phyloP scores from a whole-genome alignment of 2,797 vertebrate species.

The Dendrocincla tyrannina region DNA sequence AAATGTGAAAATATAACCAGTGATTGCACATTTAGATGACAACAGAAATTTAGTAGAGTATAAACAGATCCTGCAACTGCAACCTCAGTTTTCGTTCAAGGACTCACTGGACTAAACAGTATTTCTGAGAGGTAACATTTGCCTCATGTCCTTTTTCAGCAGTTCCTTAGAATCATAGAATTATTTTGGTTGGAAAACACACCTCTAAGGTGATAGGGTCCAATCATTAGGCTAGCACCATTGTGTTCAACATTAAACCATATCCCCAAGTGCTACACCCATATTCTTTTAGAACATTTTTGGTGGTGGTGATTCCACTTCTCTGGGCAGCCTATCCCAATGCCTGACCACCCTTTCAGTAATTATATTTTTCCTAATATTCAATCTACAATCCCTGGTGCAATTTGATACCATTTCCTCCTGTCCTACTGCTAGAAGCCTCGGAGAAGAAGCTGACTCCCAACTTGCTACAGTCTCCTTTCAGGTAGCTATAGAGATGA shows the following conservation, averaged over 20 bases:
- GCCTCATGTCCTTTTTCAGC: background rate
- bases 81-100: background rate
- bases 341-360: background rate
- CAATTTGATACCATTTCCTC: background rate
- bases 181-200: background rate
- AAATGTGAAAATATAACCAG: background rate
- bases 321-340: background rate
- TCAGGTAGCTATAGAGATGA: background rate
- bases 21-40: background rate
- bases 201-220: background rate
- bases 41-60: background rate
- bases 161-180: background rate
- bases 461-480: background rate
- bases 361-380: background rate
- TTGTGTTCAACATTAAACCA: background rate
- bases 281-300: background rate
- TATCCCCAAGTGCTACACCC: no score
- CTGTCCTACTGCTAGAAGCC: no score
- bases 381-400: background rate
- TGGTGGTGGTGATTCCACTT: background rate
- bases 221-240: background rate
- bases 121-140: background rate
- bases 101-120: background rate
- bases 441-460: background rate
- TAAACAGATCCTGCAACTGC: background rate